Percentiles rank a stretch among this genome's conserved stretches.
Conservation (phyloP, 2,797 vertebrate species). For the Tenualosa ilisha region DNA sequence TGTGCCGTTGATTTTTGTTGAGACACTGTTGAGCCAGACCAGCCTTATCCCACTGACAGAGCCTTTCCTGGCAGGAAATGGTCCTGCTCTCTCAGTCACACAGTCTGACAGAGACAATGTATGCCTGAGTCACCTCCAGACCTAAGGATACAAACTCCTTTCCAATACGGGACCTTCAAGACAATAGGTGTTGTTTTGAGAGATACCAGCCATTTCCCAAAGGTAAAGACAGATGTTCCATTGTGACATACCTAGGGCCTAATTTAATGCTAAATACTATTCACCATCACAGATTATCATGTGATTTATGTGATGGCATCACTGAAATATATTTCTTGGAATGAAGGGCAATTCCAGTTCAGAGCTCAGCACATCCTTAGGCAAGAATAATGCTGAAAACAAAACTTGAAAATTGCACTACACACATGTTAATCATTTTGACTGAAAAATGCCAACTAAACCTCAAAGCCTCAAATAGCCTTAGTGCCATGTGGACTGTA, state of each 20-base stretch:
- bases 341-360: neutral
- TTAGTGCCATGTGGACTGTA: neutral
- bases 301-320: neutral
- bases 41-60: constrained; percentile 59
- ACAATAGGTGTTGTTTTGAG: constrained; percentile 31
- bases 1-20: constrained; percentile 30
- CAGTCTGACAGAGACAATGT: constrained; percentile 62
- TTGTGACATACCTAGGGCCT: neutral
- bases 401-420: neutral
- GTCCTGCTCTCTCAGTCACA: constrained; percentile 63
- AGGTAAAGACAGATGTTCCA: constrained; percentile 17
- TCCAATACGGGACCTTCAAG: constrained; percentile 42
- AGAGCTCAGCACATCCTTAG: neutral
- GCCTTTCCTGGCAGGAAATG: constrained; percentile 78
- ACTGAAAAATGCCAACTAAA: neutral
- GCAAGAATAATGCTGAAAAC: neutral
- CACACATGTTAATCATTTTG: neutral
- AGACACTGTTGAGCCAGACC: constrained; percentile 54
- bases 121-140: constrained; percentile 69
- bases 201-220: constrained; percentile 11
- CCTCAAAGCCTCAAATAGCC: neutral
- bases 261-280: neutral
- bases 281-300: neutral
- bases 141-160: constrained; percentile 44
- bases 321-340: neutral